These are phyloP conservation scores for Girardinichthys multiradiatus DNA, from an alignment of 2,113 vertebrate genomes.

Conservation along the genomic window DNA sequence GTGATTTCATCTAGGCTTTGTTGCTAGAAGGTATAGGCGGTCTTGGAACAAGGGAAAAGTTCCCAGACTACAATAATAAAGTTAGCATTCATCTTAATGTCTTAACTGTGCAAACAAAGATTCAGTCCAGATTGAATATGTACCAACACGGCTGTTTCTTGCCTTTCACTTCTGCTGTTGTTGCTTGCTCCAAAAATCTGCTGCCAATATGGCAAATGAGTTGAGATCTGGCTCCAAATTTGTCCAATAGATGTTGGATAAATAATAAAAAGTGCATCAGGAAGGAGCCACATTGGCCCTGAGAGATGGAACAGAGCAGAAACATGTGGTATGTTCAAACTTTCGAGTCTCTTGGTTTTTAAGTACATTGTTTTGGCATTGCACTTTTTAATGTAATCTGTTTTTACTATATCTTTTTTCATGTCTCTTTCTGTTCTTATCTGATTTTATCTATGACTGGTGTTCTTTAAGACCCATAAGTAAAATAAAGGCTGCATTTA, in stretches of 20 bases:
- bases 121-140: conserved; percentile 39
- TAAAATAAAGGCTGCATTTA: conserved; percentile 9
- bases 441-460: neutral
- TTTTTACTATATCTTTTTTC: conserved; percentile 40
- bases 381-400: conserved; percentile 45
- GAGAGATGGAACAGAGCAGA: conserved; percentile 67
- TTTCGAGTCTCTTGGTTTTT: conserved; percentile 42
- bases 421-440: conserved; percentile 16
- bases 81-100: conserved; percentile 18
- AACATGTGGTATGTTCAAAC: conserved; percentile 70
- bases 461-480: neutral
- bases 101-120: conserved; percentile 40
- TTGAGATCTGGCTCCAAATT: conserved; percentile 55
- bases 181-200: conserved; percentile 24
- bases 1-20: conserved; percentile 21
- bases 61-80: conserved; percentile 34
- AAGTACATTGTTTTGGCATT: conserved; percentile 15
- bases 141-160: conserved; percentile 40
- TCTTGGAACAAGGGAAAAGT: neutral
- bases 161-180: conserved; percentile 54
- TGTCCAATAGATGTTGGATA: conserved; percentile 72
- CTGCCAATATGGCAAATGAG: conserved; percentile 66
- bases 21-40: conserved; percentile 13
- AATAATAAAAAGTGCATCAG: conserved; percentile 78
- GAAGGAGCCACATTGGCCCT: conserved; percentile 63